Base-by-base conservation (phyloP, 2,888 invertebrate genomes). In the Sarcophaga rosellei region DNA sequence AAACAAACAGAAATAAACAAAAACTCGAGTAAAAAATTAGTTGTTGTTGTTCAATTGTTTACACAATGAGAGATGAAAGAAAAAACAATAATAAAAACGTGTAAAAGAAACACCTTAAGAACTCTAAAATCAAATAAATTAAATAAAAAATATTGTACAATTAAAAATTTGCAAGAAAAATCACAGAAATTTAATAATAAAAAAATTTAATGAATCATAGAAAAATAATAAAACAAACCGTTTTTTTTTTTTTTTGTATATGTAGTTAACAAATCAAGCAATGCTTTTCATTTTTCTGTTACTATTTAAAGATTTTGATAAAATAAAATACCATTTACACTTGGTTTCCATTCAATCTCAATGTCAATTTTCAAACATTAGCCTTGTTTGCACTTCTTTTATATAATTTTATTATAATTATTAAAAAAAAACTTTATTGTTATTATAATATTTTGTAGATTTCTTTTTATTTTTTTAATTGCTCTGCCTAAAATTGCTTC, bases 391-490 rank as follows among this genome's bases (percentile, higher is more conserved):
- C 12, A 69, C 21, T 69, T 47, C 4, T 47, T 10, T 21, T 53
- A 6, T 53, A 23, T 35, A 35, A 35, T 35, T 20, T 25, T 70
- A 11, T 23, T 70, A 8, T 57, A 59, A n/a, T 76, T 75, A 62
- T 5, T 47, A 57, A 68, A 59, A 66, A 59, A 66, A 59, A 1
- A 10, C 10, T 35, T 35, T 35, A 35, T 59, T 23, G n/a, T 47
- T 74, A 12, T n/a, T 45, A 35, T 68, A 65, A 63, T 62, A 21
- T 44, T 72, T 59, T 15, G n/a, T 10, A 21, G 35, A 11, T 66
- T 75, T 68, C 25, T 75, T n/a, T 69, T 77, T 68, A 75, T 4
- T 63, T 63, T 35, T 74, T 62, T 35, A 47, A 23, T 25, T 35
- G 20, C 8, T 59, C 8, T 68, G 17, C 21, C 53, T 25, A 35